phyloP scores from a whole-genome alignment of 2,113 vertebrate genomes.

The Strigops habroptila region DNA sequence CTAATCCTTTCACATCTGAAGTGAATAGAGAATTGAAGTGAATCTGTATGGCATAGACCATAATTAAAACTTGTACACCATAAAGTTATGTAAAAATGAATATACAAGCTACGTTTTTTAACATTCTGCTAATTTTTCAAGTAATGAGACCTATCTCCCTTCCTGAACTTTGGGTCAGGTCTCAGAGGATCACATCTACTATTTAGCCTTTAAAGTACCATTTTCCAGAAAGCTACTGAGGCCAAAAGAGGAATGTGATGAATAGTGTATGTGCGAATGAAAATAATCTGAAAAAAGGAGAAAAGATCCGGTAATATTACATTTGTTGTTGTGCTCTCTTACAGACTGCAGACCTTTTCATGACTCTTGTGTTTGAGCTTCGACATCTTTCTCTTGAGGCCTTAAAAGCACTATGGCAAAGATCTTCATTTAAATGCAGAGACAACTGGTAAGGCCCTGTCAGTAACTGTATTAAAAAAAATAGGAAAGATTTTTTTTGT shows the following conservation, averaged over 20 bases:
- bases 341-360: conserved; percentile 77
- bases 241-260: background rate
- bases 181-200: background rate
- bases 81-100: background rate
- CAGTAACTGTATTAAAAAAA: background rate
- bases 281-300: background rate
- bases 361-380: conserved; percentile 78
- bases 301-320: background rate
- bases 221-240: background rate
- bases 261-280: background rate
- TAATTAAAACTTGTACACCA: background rate
- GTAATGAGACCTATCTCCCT: background rate
- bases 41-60: background rate
- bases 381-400: conserved; percentile 68
- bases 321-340: background rate
- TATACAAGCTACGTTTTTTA: background rate
- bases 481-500: background rate
- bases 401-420: conserved; percentile 75
- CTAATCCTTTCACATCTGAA: background rate
- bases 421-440: conserved; percentile 78
- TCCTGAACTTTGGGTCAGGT: background rate
- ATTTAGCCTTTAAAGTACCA: background rate
- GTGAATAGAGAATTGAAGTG: background rate
- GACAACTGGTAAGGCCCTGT: conserved; percentile 77
- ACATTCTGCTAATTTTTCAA: background rate